phyloP scores from a whole-genome alignment of 2,797 vertebrate genomes.

The Chelon auratus region DNA sequence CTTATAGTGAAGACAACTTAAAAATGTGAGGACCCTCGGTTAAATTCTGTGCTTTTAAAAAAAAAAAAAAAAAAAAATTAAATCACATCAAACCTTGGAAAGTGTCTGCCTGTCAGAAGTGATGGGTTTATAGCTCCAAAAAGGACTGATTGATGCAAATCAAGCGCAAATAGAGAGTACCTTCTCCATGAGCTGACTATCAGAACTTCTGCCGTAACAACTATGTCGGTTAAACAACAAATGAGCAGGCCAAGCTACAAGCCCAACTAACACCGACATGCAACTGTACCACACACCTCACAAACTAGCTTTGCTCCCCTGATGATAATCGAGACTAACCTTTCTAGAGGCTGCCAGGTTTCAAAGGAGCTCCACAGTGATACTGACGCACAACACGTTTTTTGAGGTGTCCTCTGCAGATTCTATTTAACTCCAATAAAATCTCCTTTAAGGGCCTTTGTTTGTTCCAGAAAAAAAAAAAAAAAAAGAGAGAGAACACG shows the following conservation, averaged over 20 bases:
- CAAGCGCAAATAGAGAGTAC: too few species aligned
- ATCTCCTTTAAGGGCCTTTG: conserved; percentile 19
- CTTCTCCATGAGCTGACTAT: too few species aligned
- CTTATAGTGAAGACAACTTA: neutral
- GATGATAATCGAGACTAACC: conserved; percentile 6
- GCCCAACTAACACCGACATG: neutral
- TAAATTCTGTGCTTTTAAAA: too few species aligned
- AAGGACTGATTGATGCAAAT: too few species aligned
- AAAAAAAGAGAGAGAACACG: neutral
- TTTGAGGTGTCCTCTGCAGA: conserved; percentile 9
- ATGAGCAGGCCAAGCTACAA: neutral
- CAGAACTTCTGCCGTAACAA: too few species aligned
- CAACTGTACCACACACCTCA: neutral
- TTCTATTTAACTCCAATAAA: conserved; percentile 35
- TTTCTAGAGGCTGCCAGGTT: conserved; percentile 4
- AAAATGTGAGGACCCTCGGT: neutral
- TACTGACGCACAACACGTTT: conserved; percentile 26
- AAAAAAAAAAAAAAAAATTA: too few species aligned
- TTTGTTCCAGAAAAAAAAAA: conserved; percentile 9
- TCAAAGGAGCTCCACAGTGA: conserved; percentile 14
- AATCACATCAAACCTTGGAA: too few species aligned
- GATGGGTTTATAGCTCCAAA: too few species aligned
- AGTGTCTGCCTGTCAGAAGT: too few species aligned
- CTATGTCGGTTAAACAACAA: neutral
- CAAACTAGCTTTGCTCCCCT: neutral